Evolutionary conservation across 2,888 invertebrate species (phyloP).

Genomic region (Orthosia incerta): DNA sequence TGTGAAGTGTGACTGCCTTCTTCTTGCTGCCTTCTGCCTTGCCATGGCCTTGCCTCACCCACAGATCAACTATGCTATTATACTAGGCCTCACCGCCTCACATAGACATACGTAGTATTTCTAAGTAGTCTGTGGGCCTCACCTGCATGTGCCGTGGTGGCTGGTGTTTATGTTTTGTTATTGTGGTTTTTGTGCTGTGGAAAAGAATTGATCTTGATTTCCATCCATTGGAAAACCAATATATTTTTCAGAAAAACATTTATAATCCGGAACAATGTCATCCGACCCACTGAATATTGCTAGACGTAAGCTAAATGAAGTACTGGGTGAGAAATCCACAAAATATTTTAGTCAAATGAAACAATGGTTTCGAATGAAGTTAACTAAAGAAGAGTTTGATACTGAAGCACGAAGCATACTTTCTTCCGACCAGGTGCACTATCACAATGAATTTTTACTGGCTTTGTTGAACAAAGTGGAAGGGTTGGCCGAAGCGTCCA

Average conservation of each 20-base stretch:
- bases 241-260: background rate
- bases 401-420: slow-evolving; percentile 94
- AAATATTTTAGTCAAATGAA: slow-evolving; percentile 94
- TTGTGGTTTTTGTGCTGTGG: background rate
- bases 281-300: slow-evolving; percentile 90
- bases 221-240: background rate
- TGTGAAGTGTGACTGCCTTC: no score
- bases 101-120: no score
- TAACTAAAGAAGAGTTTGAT: slow-evolving; percentile 96
- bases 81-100: no score
- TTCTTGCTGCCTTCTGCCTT: no score
- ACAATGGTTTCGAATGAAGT: slow-evolving; percentile 94
- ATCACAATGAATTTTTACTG: slow-evolving; percentile 96
- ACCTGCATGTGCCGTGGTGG: no score
- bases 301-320: slow-evolving; percentile 91
- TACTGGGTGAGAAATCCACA: slow-evolving; percentile 93
- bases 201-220: background rate
- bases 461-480: slow-evolving; percentile 95
- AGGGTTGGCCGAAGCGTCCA: slow-evolving; percentile 85
- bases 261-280: slow-evolving; percentile 71
- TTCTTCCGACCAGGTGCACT: slow-evolving; percentile 93
- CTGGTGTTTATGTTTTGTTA: background rate
- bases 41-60: no score
- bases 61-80: no score
- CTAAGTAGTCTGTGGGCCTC: no score